Evolutionary conservation across 2,888 invertebrate genomes (phyloP).

Genomic region (Gasteruption jaculator): DNA sequence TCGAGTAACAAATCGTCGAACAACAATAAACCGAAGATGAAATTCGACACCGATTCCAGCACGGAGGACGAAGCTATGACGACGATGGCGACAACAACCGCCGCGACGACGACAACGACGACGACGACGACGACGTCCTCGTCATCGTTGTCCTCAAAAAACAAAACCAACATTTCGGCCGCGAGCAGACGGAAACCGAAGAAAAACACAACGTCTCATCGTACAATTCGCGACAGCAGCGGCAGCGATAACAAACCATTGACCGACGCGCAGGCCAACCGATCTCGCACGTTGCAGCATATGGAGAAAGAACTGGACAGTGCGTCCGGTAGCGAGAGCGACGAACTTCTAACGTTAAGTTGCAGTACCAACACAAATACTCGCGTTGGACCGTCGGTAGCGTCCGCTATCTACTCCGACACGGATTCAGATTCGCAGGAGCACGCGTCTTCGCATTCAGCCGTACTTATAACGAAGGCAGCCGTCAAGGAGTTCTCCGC

Average conservation of each 20-base stretch:
- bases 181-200: conserved; percentile 38
- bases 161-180: conserved; percentile 35
- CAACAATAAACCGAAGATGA: conserved; percentile 34
- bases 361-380: conserved; percentile 37
- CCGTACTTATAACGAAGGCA: conserved; percentile 72
- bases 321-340: conserved; percentile 72
- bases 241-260: conserved; percentile 39
- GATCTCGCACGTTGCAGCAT: conserved; percentile 63
- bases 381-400: conserved; percentile 51
- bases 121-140: conserved; percentile 56
- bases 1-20: conserved; percentile 17
- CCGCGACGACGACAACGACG: conserved; percentile 49
- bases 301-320: conserved; percentile 74
- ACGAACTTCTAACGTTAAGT: conserved; percentile 68
- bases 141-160: conserved; percentile 50
- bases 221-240: conserved; percentile 48
- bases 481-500: conserved; percentile 80
- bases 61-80: conserved; percentile 60
- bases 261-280: conserved; percentile 29
- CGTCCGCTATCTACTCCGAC: conserved; percentile 80
- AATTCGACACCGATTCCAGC: conserved; percentile 55
- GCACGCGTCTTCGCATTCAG: conserved; percentile 60
- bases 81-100: conserved; percentile 16
- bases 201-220: conserved; percentile 48
- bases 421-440: conserved; percentile 67